A percentile compares a stretch with the other conserved stretches of the same genome.
phyloP scores from a whole-genome alignment of 2,797 vertebrate species.

The Tragelaphus eurycerus region DNA sequence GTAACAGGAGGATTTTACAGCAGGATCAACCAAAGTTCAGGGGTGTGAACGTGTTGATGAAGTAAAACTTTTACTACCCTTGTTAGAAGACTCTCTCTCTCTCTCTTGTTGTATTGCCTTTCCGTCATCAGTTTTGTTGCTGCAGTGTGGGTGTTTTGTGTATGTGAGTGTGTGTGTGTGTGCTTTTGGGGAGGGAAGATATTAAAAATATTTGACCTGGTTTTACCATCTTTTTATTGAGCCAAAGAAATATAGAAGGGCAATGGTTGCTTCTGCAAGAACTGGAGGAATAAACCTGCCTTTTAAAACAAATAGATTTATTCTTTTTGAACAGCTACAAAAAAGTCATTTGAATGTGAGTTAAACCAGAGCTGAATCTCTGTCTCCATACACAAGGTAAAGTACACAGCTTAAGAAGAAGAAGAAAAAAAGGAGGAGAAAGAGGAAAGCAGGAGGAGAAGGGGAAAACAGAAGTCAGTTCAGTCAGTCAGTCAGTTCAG shows the following conservation, averaged over 20 bases:
- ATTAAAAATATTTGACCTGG: neutral
- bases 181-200: neutral
- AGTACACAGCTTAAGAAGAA: neutral
- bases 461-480: neutral
- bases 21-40: constrained; percentile 50
- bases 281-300: neutral
- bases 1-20: constrained; percentile 53
- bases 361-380: constrained; percentile 23
- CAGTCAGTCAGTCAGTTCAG: too few relatives aligned
- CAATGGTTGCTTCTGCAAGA: neutral
- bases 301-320: neutral
- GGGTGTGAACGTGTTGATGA: constrained; percentile 66
- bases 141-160: neutral
- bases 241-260: neutral
- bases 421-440: neutral
- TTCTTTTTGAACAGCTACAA: neutral
- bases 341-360: neutral
- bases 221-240: neutral
- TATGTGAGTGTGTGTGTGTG: neutral
- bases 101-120: constrained; percentile 39
- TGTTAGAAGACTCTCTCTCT: neutral
- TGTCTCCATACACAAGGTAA: neutral
- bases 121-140: constrained; percentile 11
- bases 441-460: neutral
- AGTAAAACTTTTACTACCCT: constrained; percentile 36